Conservation (phyloP, 2,888 invertebrate genomes). For the Drosophila mayaguana region DNA sequence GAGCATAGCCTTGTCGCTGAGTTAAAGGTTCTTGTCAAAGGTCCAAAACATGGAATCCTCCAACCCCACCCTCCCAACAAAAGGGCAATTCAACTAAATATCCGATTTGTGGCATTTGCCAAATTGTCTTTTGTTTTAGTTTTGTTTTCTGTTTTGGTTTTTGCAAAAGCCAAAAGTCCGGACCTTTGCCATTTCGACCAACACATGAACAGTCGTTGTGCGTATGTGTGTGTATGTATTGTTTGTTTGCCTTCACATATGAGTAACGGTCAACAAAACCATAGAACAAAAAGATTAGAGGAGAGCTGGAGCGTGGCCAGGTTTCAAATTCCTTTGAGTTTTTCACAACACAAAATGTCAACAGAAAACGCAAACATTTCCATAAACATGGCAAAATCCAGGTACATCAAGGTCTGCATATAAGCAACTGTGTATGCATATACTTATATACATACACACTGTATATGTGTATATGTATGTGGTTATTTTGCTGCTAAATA, state of each 20-base stretch:
- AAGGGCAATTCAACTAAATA: conserved; percentile 13
- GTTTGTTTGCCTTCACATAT: conserved; percentile 28
- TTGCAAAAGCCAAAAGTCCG: conserved; percentile 27
- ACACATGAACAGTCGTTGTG: conserved; percentile 1
- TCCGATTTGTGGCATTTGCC: conserved; percentile 27
- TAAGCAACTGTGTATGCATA: neutral
- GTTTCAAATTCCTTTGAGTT: conserved; percentile 33
- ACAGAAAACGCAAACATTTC: conserved; percentile 41
- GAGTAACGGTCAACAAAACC: conserved; percentile 52
- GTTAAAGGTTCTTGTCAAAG: neutral
- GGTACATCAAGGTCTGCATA: neutral
- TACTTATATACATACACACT: conserved; percentile 5
- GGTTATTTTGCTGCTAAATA: conserved; percentile 41
- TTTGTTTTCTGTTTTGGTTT: neutral
- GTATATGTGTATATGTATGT: neutral
- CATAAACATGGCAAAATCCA: neutral
- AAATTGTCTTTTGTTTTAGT: conserved; percentile 7
- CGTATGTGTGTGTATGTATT: neutral
- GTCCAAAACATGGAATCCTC: neutral
- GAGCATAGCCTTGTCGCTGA: neutral
- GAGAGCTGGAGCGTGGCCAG: conserved; percentile 25
- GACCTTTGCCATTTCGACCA: conserved; percentile 51
- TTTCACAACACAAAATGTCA: conserved; percentile 32
- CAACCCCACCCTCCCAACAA: neutral
- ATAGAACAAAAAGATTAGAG: conserved; percentile 38